These are phyloP conservation scores for Isotomurus palustris DNA, from an alignment of 2,888 invertebrate species.

Conservation along the genomic window DNA sequence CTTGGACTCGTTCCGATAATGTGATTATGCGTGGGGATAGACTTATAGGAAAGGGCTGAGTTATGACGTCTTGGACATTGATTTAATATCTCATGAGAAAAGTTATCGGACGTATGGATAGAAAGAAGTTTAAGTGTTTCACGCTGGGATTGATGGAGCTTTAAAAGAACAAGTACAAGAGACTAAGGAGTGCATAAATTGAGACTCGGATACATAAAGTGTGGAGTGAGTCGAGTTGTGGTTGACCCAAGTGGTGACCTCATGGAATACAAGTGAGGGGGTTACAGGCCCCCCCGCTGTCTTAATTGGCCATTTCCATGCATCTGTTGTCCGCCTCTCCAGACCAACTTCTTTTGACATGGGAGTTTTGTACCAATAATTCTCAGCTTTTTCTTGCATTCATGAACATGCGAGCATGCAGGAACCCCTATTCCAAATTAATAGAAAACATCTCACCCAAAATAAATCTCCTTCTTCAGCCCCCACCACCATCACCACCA, in stretches of 20 bases:
- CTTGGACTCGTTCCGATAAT: neutral
- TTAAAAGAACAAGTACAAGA: constrained; percentile 19
- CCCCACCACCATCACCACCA: constrained; percentile 4
- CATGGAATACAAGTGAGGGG: constrained; percentile 46
- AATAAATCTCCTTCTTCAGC: constrained; percentile 1
- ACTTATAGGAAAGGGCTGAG: constrained; percentile 27
- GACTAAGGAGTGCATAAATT: constrained; percentile 43
- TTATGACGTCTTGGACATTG: constrained; percentile 47
- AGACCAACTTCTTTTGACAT: constrained; percentile 11
- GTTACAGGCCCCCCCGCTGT: constrained; percentile 46
- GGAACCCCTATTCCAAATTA: constrained; percentile 10
- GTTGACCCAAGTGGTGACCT: constrained; percentile 45
- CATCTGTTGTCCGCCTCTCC: constrained; percentile 46
- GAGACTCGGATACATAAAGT: constrained; percentile 39
- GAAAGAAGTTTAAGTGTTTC: constrained; percentile 47
- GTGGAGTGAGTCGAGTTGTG: constrained; percentile 45
- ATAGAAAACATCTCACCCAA: constrained; percentile 6
- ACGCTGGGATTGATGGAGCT: constrained; percentile 46
- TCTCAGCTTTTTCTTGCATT: constrained; percentile 12
- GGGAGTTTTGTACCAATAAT: constrained; percentile 15
- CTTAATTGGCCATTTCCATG: constrained; percentile 47
- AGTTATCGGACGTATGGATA: constrained; percentile 44
- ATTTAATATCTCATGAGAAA: constrained; percentile 46
- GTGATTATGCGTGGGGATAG: constrained; percentile 3
- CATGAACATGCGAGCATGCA: neutral